Percentiles rank a stretch among this genome's conserved stretches.
phyloP scores from a whole-genome alignment of 2,797 vertebrate genomes.

The Rhadinocentrus ornatus region DNA sequence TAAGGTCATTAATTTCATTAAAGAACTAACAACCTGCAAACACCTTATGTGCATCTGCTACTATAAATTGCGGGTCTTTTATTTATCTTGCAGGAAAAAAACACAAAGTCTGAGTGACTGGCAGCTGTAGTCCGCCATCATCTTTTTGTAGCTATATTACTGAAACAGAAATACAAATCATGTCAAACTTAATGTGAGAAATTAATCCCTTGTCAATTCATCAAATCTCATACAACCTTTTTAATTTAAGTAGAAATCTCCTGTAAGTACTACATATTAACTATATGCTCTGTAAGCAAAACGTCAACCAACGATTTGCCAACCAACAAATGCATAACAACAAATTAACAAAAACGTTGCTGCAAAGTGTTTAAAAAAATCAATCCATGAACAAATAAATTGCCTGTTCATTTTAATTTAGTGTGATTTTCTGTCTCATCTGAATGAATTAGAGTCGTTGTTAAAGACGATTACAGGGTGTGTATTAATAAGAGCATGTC shows the following conservation, averaged over 20 bases:
- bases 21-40: no score
- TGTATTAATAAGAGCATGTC: constrained; percentile 45
- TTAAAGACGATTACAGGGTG: constrained; percentile 28
- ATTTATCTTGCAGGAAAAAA: no score
- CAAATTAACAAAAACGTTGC: background rate
- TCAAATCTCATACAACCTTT: constrained; percentile 17
- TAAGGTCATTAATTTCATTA: background rate
- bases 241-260: background rate
- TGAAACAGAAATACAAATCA: no score
- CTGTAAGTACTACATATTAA: background rate
- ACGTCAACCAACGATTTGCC: no score
- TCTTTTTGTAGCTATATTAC: no score
- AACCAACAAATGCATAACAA: no score
- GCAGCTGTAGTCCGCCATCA: no score
- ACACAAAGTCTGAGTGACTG: no score
- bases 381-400: background rate
- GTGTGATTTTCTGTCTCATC: constrained; percentile 26
- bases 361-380: background rate
- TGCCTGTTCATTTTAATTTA: background rate
- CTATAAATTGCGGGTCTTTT: no score
- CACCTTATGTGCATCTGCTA: no score
- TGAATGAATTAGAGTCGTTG: constrained; percentile 17
- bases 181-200: background rate
- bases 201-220: constrained; percentile 4
- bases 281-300: background rate